Evolutionary conservation across 2,797 vertebrate genomes (phyloP), one percentile per base, ranked within the genome.

Genomic region (Gambelia wislizenii): DNA sequence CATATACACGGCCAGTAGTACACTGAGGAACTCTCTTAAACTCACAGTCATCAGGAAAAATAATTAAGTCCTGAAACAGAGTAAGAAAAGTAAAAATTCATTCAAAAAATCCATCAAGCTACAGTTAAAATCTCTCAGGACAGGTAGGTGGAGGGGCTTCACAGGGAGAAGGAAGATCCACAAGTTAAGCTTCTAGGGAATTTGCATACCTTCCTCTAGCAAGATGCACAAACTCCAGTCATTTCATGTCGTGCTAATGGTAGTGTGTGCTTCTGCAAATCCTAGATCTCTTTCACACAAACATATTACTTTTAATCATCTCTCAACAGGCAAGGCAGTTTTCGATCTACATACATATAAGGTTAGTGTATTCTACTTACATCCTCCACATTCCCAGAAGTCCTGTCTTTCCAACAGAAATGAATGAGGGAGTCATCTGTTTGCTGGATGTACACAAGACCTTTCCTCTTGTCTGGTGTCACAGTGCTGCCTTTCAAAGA

Each of bases 391-490:
- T 97, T 99, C 18, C 98, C 98, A 0, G 97, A 96, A 16, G 99
- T 98, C 95, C 99, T 96, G 96, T 99, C 99, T 94, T 99, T 99
- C 99, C 99, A 99, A 96, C 99, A 99, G 96, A 99, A 99, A 96
- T 99, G 99, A 79, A 99, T 99, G 89, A 99, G 98, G 36, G 99
- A 99, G 95, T 99, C 99, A 0, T 99, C 99, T 0, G 98, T 99
- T 92, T 99, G 99, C 96, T 99, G 99, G 94, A 99, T 97, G 96
- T 99, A 99, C 82, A 98, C 99, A 0, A 95, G 97, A 74, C 99
- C 99, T 95, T 99, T 99, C 89, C 99, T 98, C 87, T 99, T 99
- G 93, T 99, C 99, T 0, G 99, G 99, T 8, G 98, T 99, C 85
- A 99, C 99, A 0, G 98, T 98, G 74, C 98, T 99, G 36, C 98